phyloP scores from a whole-genome alignment of 1,140 invertebrate species.

The Parapsyche elsis region DNA sequence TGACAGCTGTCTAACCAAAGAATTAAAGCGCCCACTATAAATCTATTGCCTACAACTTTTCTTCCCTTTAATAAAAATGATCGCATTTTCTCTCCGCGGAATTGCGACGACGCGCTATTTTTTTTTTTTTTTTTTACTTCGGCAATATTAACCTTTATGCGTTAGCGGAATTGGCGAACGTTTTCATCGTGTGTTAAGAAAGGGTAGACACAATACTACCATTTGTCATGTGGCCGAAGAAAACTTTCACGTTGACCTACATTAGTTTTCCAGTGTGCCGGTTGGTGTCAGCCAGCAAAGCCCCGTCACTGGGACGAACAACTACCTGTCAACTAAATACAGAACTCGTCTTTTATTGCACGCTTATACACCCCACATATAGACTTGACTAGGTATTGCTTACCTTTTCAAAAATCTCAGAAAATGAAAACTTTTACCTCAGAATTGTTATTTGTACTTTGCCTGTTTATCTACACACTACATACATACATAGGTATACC shows the following conservation, averaged over 20 bases:
- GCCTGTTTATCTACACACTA: too few species aligned
- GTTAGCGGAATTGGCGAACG: neutral
- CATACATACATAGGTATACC: too few species aligned
- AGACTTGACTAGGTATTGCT: too few species aligned
- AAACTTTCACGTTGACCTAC: constrained; percentile 31
- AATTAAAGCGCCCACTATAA: constrained; percentile 27
- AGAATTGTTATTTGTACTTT: too few species aligned
- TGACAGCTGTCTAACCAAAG: constrained; percentile 21
- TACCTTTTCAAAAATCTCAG: too few species aligned
- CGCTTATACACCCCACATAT: too few species aligned
- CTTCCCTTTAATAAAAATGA: constrained; percentile 1
- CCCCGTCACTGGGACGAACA: neutral
- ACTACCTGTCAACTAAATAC: neutral
- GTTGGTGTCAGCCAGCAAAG: neutral
- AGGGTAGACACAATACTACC: neutral
- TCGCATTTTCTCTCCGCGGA: neutral
- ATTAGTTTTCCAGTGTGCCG: constrained; percentile 18
- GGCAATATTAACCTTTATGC: neutral
- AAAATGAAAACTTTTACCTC: too few species aligned
- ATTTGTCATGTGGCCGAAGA: constrained; percentile 16
- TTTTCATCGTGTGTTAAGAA: neutral
- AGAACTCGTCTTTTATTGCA: neutral
- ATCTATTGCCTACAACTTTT: constrained; percentile 12
- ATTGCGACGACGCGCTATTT: neutral
- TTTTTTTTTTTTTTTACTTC: neutral